These are phyloP conservation scores for Clarias laeviceps DNA, from an alignment of 2,797 vertebrate genomes.

Conservation along the genomic window DNA sequence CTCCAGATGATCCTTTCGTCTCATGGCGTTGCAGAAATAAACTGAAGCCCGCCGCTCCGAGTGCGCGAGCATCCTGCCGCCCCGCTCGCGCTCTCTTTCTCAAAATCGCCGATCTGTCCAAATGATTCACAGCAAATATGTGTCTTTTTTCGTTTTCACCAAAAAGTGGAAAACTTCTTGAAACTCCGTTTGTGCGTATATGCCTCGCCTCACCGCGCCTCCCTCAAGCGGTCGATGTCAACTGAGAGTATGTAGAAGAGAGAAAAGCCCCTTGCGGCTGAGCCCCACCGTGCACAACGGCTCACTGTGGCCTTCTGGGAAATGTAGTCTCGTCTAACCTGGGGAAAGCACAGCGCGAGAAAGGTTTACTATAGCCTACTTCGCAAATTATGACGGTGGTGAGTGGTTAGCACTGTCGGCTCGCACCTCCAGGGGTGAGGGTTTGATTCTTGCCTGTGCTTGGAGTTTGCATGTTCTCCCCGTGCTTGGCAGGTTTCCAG, in stretches of 20 bases:
- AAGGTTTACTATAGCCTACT: not conserved
- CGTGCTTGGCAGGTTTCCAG: no score
- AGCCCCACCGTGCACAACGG: constrained; percentile 41
- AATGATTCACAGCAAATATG: constrained; percentile 48
- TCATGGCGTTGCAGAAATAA: constrained; percentile 62
- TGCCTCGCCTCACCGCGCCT: constrained; percentile 69
- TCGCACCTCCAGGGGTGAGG: no score
- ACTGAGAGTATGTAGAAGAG: constrained; percentile 38
- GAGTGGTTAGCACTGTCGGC: no score
- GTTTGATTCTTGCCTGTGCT: no score
- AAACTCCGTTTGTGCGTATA: constrained; percentile 69
- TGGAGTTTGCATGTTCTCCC: no score
- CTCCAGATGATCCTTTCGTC: constrained; percentile 59
- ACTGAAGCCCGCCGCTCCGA: constrained; percentile 4
- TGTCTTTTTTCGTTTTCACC: constrained; percentile 55
- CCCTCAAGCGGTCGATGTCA: constrained; percentile 59
- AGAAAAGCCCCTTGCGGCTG: constrained; percentile 67
- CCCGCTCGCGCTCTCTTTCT: constrained; percentile 20
- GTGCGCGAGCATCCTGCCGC: constrained; percentile 12
- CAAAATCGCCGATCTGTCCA: not conserved
- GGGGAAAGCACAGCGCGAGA: not conserved
- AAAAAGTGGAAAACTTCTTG: constrained; percentile 63
- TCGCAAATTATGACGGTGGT: not conserved
- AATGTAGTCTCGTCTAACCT: constrained; percentile 40
- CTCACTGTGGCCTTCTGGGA: constrained; percentile 23